These are phyloP conservation scores for Oligia fasciuncula DNA, from an alignment of 2,888 invertebrate genomes.

Conservation along the genomic window DNA sequence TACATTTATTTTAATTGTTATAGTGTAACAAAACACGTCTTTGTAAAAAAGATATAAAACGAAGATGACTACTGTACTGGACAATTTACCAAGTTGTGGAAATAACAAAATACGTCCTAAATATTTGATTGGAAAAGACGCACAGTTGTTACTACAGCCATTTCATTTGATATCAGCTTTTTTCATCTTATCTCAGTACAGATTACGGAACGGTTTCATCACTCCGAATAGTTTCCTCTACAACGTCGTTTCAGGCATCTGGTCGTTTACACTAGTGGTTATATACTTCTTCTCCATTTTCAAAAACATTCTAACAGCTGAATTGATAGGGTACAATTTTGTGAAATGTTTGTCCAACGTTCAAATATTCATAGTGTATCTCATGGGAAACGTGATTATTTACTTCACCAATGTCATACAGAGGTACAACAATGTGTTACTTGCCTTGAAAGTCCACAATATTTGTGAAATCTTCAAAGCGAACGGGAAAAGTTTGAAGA, in stretches of 20 bases:
- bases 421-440: constrained; percentile 1
- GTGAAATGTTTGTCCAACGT: not conserved
- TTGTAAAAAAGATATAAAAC: not conserved
- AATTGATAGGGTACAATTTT: not conserved
- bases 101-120: not conserved
- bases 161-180: constrained; percentile 4
- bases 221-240: constrained; percentile 5
- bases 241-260: constrained; percentile 12
- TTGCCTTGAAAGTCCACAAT: constrained; percentile 12
- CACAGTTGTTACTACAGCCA: constrained; percentile 5
- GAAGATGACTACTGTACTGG: not conserved
- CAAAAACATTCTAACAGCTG: no score
- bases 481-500: not conserved
- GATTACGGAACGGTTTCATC: constrained; percentile 1
- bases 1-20: not conserved
- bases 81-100: not conserved
- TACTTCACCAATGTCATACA: constrained; percentile 5
- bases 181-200: constrained; percentile 5
- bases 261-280: not conserved
- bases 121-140: constrained; percentile 5
- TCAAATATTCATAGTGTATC: not conserved
- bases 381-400: not conserved
- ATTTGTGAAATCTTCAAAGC: not conserved
- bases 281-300: not conserved
- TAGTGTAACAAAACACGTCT: no score